phyloP scores from a whole-genome alignment of 2,888 invertebrate species.

The Phengaris arion region DNA sequence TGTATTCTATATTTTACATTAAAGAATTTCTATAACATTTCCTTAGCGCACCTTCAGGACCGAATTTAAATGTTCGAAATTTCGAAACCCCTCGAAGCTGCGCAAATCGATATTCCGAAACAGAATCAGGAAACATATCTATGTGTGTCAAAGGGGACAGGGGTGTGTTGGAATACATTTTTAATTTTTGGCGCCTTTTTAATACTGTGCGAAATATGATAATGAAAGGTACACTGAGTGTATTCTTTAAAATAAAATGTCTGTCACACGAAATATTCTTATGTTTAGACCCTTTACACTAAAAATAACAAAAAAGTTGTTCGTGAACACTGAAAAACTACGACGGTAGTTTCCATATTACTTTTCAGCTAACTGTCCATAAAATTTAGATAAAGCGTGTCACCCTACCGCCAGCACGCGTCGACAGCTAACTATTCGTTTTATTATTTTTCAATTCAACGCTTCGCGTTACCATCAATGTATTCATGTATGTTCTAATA shows the following conservation, averaged over 20 bases:
- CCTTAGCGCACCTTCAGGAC: background rate
- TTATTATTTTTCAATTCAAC: conserved; percentile 8
- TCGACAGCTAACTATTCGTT: background rate
- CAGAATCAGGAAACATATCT: conserved; percentile 1
- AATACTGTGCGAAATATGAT: background rate
- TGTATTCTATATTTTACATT: background rate
- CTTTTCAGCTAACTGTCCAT: conserved; percentile 1
- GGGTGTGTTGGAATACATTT: background rate
- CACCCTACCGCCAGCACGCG: background rate
- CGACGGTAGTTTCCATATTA: background rate
- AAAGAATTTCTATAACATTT: background rate
- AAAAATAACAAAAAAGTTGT: no score
- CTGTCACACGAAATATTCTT: no score
- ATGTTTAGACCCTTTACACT: no score
- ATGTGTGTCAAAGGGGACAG: background rate
- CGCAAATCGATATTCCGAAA: conserved; percentile 8
- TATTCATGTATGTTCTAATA: background rate
- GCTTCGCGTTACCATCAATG: background rate
- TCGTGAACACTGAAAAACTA: background rate
- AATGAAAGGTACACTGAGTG: no score
- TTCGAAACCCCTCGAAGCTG: background rate
- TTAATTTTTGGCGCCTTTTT: background rate
- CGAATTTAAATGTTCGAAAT: conserved; percentile 9
- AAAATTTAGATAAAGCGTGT: conserved; percentile 2
- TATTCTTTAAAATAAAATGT: no score